These are phyloP conservation scores for Drosophila neonasuta DNA, from an alignment of 2,888 invertebrate genomes.

Conservation along the genomic window DNA sequence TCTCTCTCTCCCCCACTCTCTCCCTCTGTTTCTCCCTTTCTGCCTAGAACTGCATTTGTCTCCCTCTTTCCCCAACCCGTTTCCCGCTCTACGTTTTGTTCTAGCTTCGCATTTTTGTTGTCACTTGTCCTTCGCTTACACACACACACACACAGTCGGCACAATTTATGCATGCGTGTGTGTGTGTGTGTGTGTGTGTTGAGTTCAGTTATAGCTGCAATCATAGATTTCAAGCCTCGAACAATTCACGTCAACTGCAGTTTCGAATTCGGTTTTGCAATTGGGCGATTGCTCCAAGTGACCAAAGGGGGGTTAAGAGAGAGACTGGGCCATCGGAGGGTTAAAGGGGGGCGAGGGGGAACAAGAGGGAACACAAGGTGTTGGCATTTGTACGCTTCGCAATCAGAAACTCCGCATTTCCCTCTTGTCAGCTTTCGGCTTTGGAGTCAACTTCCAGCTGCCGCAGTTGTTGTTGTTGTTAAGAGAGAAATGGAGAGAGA, in stretches of 20 bases:
- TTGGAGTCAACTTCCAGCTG: conserved; percentile 17
- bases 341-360: not conserved
- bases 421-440: not conserved
- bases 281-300: conserved; percentile 50
- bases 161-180: conserved; percentile 63
- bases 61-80: no score
- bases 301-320: conserved; percentile 33
- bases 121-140: conserved; percentile 14
- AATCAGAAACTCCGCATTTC: conserved; percentile 33
- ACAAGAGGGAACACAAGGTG: conserved; percentile 50
- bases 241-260: conserved; percentile 76
- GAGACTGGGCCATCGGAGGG: not conserved
- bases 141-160: conserved; percentile 4
- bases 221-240: conserved; percentile 73
- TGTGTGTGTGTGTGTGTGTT: conserved; percentile 13
- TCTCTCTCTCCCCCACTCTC: no score
- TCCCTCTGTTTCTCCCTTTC: no score
- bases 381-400: conserved; percentile 69
- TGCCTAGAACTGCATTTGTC: no score
- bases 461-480: conserved; percentile 14
- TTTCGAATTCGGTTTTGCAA: conserved; percentile 58
- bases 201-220: conserved; percentile 62
- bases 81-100: no score
- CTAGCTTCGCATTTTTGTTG: conserved; percentile 23
- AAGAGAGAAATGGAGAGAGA: not conserved